phyloP scores from a whole-genome alignment of 2,797 vertebrate genomes.

The Urophycis tenuis region DNA sequence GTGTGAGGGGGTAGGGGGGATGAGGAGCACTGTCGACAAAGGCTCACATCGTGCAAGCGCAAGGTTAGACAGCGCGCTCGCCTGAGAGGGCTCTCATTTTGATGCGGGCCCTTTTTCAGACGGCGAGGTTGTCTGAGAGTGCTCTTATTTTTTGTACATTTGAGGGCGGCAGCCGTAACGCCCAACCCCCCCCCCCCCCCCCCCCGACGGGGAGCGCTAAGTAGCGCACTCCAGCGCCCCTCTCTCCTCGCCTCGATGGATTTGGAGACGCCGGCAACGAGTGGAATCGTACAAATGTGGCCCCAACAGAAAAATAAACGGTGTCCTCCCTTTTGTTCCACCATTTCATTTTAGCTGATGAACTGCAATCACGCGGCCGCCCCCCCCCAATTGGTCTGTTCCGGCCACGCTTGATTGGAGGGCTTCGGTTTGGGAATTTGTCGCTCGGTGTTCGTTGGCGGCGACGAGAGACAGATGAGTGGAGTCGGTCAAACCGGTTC shows the following conservation, averaged over 20 bases:
- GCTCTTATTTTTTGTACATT: too few species aligned
- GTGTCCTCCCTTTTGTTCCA: conserved; percentile 20
- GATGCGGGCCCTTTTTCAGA: neutral
- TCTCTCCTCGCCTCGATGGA: conserved; percentile 26
- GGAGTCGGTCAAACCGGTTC: conserved; percentile 17
- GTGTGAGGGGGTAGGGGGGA: neutral
- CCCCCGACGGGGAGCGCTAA: neutral
- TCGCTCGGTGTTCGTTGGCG: neutral
- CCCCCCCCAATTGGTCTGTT: conserved; percentile 29
- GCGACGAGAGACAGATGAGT: neutral
- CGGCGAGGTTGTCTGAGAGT: too few species aligned
- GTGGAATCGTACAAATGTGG: conserved; percentile 18
- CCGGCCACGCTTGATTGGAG: neutral
- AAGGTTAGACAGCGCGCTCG: conserved; percentile 8
- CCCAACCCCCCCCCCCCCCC: too few species aligned
- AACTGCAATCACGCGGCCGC: conserved; percentile 50
- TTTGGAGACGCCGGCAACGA: conserved; percentile 38
- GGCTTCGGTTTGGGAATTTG: conserved; percentile 21
- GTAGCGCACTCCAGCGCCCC: neutral
- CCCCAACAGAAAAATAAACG: conserved; percentile 17
- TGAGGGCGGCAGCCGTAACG: too few species aligned
- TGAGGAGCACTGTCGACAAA: conserved; percentile 9
- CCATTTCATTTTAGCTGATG: conserved; percentile 42
- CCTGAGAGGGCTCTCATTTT: neutral
- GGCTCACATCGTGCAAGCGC: conserved; percentile 20